Evolutionary conservation across 2,797 vertebrate genomes (phyloP).

Genomic region (Uromys caudimaculatus): DNA sequence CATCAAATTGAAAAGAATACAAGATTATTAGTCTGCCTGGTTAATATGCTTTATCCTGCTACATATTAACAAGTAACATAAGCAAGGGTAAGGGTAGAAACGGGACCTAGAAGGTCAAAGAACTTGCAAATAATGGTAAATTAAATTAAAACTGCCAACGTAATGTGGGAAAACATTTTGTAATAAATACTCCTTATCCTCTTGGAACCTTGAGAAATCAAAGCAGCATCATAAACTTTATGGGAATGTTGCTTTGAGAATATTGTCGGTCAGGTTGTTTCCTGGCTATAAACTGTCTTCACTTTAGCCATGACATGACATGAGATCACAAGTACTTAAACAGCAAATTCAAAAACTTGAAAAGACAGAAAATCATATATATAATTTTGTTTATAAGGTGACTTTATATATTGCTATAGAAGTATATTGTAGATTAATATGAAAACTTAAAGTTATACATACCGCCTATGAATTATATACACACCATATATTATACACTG

Average conservation of each 20-base stretch:
- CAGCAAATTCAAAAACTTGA: neutral
- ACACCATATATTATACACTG: neutral
- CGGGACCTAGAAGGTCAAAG: neutral
- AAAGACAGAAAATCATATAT: neutral
- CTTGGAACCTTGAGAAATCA: conserved; percentile 35
- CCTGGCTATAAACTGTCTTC: conserved; percentile 18
- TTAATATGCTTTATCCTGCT: neutral
- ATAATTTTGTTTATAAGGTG: neutral
- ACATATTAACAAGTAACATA: neutral
- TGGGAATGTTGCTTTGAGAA: neutral
- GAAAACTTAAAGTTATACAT: neutral
- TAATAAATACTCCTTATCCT: neutral
- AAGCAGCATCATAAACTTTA: neutral
- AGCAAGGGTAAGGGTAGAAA: neutral
- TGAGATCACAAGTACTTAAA: neutral
- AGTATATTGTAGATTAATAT: neutral
- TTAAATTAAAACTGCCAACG: neutral
- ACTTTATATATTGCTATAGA: neutral
- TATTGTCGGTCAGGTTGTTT: neutral
- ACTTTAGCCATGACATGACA: neutral
- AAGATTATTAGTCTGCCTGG: neutral
- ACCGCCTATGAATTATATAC: neutral
- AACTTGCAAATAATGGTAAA: neutral
- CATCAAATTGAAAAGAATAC: neutral
- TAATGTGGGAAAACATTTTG: neutral